These are phyloP conservation scores for Lydus trimaculatus DNA, from an alignment of 2,888 invertebrate species.

Conservation along the genomic window DNA sequence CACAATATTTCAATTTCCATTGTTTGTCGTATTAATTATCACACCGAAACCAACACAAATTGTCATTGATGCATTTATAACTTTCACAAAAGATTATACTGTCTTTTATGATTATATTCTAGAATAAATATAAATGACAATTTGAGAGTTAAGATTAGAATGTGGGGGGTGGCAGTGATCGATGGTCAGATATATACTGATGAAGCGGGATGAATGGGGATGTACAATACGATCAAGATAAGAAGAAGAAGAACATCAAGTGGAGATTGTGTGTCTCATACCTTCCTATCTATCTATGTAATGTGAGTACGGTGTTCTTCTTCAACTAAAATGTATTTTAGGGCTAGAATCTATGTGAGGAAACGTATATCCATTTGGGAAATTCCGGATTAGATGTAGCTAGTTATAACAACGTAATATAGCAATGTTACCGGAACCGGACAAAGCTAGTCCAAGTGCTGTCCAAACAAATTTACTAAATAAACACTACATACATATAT, in stretches of 20 bases:
- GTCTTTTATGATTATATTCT: constrained; percentile 3
- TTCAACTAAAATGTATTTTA: constrained; percentile 15
- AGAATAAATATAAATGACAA: background rate
- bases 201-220: background rate
- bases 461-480: constrained; percentile 54
- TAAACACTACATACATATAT: constrained; percentile 46
- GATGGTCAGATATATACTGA: background rate
- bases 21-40: constrained; percentile 23
- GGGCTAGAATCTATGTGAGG: constrained; percentile 31
- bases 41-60: background rate
- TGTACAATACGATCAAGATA: background rate
- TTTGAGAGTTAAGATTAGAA: background rate
- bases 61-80: background rate
- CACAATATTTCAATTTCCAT: constrained; percentile 18
- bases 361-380: constrained; percentile 41
- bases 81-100: background rate
- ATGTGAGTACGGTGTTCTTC: background rate
- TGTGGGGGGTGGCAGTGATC: background rate
- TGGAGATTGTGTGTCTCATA: background rate
- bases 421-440: constrained; percentile 47
- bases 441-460: constrained; percentile 52
- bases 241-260: background rate
- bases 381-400: constrained; percentile 39
- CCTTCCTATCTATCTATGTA: background rate
- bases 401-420: constrained; percentile 47